Evolutionary conservation across 1,140 invertebrate genomes (phyloP), one percentile per base, ranked within the genome.

Genomic region (Lepeophtheirus salmonis): DNA sequence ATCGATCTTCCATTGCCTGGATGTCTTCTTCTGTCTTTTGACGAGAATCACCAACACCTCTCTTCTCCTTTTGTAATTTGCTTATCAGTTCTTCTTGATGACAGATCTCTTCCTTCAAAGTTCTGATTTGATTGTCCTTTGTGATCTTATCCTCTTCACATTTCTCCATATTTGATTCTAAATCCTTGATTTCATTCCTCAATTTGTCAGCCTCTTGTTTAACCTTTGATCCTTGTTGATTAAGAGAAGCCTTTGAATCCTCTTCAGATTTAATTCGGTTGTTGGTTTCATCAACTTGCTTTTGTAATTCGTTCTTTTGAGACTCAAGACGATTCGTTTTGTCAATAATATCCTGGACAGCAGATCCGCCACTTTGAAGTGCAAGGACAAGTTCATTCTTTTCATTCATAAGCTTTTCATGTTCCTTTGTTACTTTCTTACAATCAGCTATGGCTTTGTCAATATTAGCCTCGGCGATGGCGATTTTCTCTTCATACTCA

Each of bases 61-160:
- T 80, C 71, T 79, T 80, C 63, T 80, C 79, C 65, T 79, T 79
- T 67, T 73, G 74, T 63, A 80, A 66, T 65, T 80, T 80, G 64
- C 76, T 72, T 62, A 80, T 76, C 20, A 75, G 68, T 64, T 80
- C 79, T 66, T 80, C 79, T 68, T 79, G 78, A 62, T 75, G 71
- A 20, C 76, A 75, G 70, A 81, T 79, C 65, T 77, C 76, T 56
- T 77, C 78, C 66, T 80, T 78, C 17, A 80, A 69, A 53, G 76
- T 78, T 55, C 75, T 72, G 66, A 80, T 80, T 67, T 80, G 79
- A 67, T 78, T 75, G 63, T 80, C 79, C 63, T 76, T 77, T 20
- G 73, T 74, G 62, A 73, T 69, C 65, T 78, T 80, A 63, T 80
- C 78, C 67, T 75, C 74, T 64, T 80, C 79, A 64, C 78, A 71